Conservation (phyloP, 2,113 vertebrate genomes). For the Alligator mississippiensis region DNA sequence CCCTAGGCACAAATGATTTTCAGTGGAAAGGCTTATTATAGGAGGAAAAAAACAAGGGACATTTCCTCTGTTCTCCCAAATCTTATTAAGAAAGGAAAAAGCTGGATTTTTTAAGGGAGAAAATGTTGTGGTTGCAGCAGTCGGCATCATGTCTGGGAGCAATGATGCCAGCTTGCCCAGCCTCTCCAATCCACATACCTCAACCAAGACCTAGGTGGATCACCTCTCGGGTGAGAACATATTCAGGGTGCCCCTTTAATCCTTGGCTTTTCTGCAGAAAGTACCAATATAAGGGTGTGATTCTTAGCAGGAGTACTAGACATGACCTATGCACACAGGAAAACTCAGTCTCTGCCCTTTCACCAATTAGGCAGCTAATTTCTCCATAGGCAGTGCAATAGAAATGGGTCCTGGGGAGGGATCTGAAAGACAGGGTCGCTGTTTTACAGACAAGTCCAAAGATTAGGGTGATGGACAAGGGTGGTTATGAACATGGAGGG, state of each 20-base stretch:
- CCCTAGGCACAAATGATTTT: background rate
- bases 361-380: background rate
- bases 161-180: background rate
- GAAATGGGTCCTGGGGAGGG: background rate
- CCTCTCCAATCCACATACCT: background rate
- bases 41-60: background rate
- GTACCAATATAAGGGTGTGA: background rate
- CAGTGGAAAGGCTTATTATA: background rate
- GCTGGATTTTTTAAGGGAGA: background rate
- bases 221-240: background rate
- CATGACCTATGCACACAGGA: background rate
- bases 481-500: background rate
- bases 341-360: background rate
- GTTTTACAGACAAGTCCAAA: fast-evolving
- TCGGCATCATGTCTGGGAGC: background rate
- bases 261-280: background rate
- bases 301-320: background rate
- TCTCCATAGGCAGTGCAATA: background rate
- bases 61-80: background rate
- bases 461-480: background rate
- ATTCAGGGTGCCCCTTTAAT: background rate
- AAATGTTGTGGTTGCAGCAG: background rate
- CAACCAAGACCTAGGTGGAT: background rate
- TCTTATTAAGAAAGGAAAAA: background rate
- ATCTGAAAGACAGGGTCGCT: background rate